Evolutionary conservation across 2,797 vertebrate species (phyloP).

Genomic region (Brachyalestes nurse): DNA sequence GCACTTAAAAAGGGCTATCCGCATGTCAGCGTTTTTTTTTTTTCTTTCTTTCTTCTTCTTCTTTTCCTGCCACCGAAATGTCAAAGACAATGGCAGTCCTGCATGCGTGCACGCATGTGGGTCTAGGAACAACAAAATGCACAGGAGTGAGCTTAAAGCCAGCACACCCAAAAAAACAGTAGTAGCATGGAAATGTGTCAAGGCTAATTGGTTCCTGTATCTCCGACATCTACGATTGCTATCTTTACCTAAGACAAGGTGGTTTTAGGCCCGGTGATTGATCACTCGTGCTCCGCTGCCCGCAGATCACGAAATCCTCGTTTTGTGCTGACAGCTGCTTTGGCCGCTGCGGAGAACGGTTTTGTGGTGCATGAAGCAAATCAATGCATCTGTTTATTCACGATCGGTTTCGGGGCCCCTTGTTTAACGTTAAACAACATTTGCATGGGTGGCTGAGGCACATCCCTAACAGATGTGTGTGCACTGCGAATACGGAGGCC

Average conservation of each 20-base stretch:
- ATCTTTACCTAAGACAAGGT: slow-evolving; percentile 57
- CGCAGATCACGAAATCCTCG: slow-evolving; percentile 45
- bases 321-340: slow-evolving; percentile 42
- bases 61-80: slow-evolving; percentile 23
- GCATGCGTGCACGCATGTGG: neutral
- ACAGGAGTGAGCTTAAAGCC: neutral
- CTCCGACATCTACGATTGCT: slow-evolving; percentile 31
- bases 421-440: slow-evolving; percentile 42
- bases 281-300: slow-evolving; percentile 36
- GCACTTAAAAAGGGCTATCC: slow-evolving; percentile 48
- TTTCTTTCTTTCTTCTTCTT: neutral
- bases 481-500: slow-evolving; percentile 43
- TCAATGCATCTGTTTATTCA: slow-evolving; percentile 59
- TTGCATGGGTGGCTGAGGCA: slow-evolving; percentile 34
- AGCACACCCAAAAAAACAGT: neutral
- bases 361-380: slow-evolving; percentile 51
- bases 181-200: slow-evolving; percentile 13
- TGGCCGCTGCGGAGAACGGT: slow-evolving; percentile 19
- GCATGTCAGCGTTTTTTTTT: slow-evolving; percentile 55
- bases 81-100: slow-evolving; percentile 32
- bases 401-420: slow-evolving; percentile 34
- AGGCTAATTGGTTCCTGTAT: slow-evolving; percentile 45
- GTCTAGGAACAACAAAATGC: neutral
- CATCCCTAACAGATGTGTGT: slow-evolving; percentile 54
- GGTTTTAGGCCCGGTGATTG: slow-evolving; percentile 45